Base-by-base conservation (phyloP, 1,140 invertebrate species). In the Globodera rostochiensis region DNA sequence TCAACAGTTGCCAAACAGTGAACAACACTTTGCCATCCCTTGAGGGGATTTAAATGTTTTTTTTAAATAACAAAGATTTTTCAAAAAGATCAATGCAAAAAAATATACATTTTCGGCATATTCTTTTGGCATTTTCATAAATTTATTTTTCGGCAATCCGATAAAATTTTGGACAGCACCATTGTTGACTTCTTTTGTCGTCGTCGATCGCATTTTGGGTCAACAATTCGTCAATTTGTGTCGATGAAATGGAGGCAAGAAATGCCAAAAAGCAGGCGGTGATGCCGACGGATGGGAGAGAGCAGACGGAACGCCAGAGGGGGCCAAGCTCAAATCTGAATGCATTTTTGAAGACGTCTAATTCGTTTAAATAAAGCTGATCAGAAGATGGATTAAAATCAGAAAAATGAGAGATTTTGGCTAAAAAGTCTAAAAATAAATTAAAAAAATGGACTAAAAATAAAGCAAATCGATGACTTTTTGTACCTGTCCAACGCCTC, bases 221-320 rank as follows among this genome's bases (percentile, higher is more conserved):
- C 46, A 78, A 78, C 50, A 69, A 9, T 69, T 78, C 45, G 11
- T 78, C 77, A 21, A 78, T 50, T 67, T 78, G 77, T 36, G 77
- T 25, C 21, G 11, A 64, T 9, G 25, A 19, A 53, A 78, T 46
- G 25, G 77, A 78, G 36, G 57, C 77, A 45, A 78, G n/a, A 64
- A 66, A 69, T 3, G 77, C 66, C 5, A 25, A 45, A 69, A 78
- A 69, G 50, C 77, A 78, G 21, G 21, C 45, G 45, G 69, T 13
- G 15, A 66, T 21, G n/a, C 46, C 57, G 36, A 78, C 49, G 25
- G 57, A 45, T 15, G 45, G 53, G 11, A 47, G 70, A 36, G 77
- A 78, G 21, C 53, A 78, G 47, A 78, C 21, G 3, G 36, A 36
- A 7, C 36, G 69, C 25, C 25, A 71, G n/a, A 45, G 25, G 11